These are phyloP conservation scores for Cynaeus angustus DNA, from an alignment of 2,888 invertebrate genomes.

Conservation along the genomic window DNA sequence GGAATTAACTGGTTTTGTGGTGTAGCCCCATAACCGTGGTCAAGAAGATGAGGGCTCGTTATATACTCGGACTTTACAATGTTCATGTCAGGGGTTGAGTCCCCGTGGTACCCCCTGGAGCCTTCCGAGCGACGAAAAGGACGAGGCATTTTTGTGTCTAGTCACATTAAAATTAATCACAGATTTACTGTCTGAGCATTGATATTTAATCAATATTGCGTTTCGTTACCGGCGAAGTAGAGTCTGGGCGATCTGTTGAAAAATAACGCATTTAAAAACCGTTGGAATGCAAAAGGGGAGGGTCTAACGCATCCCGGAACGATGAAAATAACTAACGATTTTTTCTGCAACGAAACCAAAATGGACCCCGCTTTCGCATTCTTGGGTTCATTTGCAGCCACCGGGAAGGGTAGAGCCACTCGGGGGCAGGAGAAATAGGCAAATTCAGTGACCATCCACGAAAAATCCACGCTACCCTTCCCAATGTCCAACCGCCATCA, in stretches of 20 bases:
- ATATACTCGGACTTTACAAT: slow-evolving; percentile 72
- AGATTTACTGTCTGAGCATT: slow-evolving; percentile 29
- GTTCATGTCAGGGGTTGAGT: slow-evolving; percentile 72
- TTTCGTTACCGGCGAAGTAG: slow-evolving; percentile 14
- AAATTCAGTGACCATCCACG: slow-evolving; percentile 1
- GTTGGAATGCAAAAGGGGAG: slow-evolving; percentile 62
- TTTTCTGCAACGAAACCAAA: slow-evolving; percentile 8
- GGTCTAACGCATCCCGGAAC: slow-evolving; percentile 45
- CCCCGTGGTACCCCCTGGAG: slow-evolving; percentile 72
- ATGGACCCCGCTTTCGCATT: slow-evolving; percentile 1
- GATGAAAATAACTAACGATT: slow-evolving; percentile 39
- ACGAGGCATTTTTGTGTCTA: slow-evolving; percentile 73
- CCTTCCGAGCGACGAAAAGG: slow-evolving; percentile 65
- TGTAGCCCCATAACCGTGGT: slow-evolving; percentile 91
- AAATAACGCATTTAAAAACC: slow-evolving; percentile 56
- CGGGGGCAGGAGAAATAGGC: background rate
- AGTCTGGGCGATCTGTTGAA: slow-evolving; percentile 41
- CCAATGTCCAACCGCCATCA: slow-evolving; percentile 57
- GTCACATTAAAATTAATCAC: slow-evolving; percentile 28
- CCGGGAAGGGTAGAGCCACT: slow-evolving; percentile 6
- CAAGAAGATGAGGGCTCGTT: slow-evolving; percentile 85
- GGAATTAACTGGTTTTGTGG: slow-evolving; percentile 80
- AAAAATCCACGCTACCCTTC: slow-evolving; percentile 54
- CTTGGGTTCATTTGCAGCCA: background rate
- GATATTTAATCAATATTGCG: slow-evolving; percentile 24